Evolutionary conservation across 2,888 invertebrate genomes (phyloP).

Genomic region (Achlya flavicornis): DNA sequence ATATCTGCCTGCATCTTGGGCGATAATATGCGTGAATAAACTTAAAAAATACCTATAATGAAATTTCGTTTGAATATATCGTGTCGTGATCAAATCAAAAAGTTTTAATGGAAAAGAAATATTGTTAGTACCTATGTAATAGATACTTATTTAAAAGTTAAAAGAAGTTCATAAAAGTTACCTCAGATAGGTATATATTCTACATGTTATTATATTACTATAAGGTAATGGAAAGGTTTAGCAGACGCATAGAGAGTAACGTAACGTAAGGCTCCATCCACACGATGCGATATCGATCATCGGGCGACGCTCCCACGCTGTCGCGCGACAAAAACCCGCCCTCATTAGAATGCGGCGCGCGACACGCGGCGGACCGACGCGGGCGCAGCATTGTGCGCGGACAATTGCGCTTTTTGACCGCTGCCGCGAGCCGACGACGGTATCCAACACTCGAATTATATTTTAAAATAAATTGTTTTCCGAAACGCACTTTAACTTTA

Average conservation of each 20-base stretch:
- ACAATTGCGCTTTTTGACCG: slow-evolving; percentile 58
- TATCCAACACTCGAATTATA: slow-evolving; percentile 42
- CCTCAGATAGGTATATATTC: background rate
- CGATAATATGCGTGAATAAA: no score
- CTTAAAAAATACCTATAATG: no score
- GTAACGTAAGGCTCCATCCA: slow-evolving; percentile 37
- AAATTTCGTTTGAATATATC: no score
- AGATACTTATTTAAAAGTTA: no score
- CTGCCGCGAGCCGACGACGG: slow-evolving; percentile 24
- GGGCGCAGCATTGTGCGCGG: slow-evolving; percentile 41
- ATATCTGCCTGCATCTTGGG: no score
- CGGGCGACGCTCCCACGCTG: slow-evolving; percentile 69
- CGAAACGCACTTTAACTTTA: slow-evolving; percentile 17
- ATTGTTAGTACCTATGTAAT: no score
- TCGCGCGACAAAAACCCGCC: slow-evolving; percentile 69
- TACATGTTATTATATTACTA: background rate
- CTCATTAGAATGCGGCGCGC: slow-evolving; percentile 76
- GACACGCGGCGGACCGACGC: slow-evolving; percentile 53
- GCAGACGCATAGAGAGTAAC: slow-evolving; percentile 12
- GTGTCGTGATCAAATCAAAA: no score
- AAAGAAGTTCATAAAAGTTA: no score
- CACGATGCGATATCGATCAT: slow-evolving; percentile 43
- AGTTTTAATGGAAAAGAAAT: no score
- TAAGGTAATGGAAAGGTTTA: background rate
- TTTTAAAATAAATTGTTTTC: slow-evolving; percentile 43